Base-by-base conservation (phyloP, 2,888 invertebrate species). In the Dione juno region DNA sequence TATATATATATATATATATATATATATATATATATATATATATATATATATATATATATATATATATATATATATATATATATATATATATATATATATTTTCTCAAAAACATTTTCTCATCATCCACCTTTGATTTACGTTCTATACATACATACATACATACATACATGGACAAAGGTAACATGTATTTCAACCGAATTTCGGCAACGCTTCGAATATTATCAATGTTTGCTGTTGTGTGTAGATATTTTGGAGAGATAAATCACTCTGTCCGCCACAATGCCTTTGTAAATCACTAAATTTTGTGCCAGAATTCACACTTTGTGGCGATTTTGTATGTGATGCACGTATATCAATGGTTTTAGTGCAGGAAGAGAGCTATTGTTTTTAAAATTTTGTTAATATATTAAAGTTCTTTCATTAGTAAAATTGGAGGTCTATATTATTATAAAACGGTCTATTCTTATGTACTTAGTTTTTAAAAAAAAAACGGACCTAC, bases 231-330 rank as follows among this genome's bases (percentile, higher is more conserved):
- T 54, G 19, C 52, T 45, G 41, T 65, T 71, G 71, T 69, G 65
- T 72, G 66, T 69, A 71, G 61, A 59, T 66, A 53, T 66, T n/a
- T 66, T 69, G 66, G 69, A 69, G 69, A 65, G 69, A 69, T 72
- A 72, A 69, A 72, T 72, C 71, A 69, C 66, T 71, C 53, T 35
- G 71, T 53, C 57, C 66, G 69, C 41, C 54, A 61, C 53, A 68
- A 59, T 45, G 66, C 61, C 69, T 72, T 66, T 69, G 71, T 69
- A 69, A 72, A 72, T 72, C 71, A 69, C 48, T 59, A 43, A 53
- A 61, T 65, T 69, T 69, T 72, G 41, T 40, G 48, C 61, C 45
- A 41, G 41, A 63, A 64, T 69, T 53, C 66, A 66, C 66, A 66
- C 52, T 65, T 58, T 45, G 21, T 14, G 19, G 65, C 35, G 11